Percentiles rank a stretch among this genome's conserved stretches.
Conservation (phyloP, 2,888 invertebrate genomes). For the Diloba caeruleocephala region DNA sequence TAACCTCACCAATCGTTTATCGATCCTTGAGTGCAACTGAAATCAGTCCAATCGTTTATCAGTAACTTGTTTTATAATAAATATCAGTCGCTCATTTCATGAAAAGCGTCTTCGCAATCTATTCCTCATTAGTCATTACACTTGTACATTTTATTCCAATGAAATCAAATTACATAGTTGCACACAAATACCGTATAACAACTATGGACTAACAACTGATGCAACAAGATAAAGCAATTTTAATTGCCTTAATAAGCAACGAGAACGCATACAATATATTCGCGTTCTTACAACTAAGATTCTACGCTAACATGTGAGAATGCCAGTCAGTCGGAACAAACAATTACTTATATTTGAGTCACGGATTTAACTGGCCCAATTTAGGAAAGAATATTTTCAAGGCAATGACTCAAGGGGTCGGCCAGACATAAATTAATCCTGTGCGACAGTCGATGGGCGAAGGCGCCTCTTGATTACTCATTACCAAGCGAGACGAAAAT, state of each 20-base stretch:
- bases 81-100: background rate
- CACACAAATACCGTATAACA: constrained; percentile 26
- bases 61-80: too few relatives aligned
- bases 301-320: background rate
- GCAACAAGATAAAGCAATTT: constrained; percentile 25
- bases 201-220: constrained; percentile 23
- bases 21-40: too few relatives aligned
- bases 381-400: constrained; percentile 63
- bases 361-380: constrained; percentile 56
- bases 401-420: constrained; percentile 67
- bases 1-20: too few relatives aligned
- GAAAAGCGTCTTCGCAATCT: constrained; percentile 2
- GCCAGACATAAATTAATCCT: constrained; percentile 65
- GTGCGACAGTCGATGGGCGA: constrained; percentile 56
- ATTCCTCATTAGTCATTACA: constrained; percentile 3
- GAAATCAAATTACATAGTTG: constrained; percentile 24
- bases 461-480: constrained; percentile 69
- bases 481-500: constrained; percentile 36
- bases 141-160: constrained; percentile 15
- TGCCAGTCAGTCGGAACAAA: constrained; percentile 34
- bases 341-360: constrained; percentile 61
- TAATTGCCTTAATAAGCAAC: constrained; percentile 25
- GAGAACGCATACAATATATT: constrained; percentile 6
- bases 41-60: too few relatives aligned
- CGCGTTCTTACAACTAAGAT: constrained; percentile 11